A percentile compares a stretch with the other conserved stretches of the same genome.
Evolutionary conservation across 2,888 invertebrate species (phyloP).

Genomic region (Synergus umbraculus): DNA sequence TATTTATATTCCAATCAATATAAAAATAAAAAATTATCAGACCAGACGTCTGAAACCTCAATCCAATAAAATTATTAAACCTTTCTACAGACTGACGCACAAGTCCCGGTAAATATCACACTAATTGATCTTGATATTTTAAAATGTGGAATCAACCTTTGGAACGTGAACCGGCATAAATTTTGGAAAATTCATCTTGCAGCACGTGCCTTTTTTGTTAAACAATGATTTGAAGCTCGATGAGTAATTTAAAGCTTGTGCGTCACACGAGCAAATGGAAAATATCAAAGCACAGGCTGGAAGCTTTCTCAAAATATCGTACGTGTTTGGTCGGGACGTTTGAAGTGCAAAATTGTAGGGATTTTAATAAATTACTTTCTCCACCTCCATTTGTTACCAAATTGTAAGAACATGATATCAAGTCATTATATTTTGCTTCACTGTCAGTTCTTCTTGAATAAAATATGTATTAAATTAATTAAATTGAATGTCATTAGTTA

Average conservation of each 20-base stretch:
- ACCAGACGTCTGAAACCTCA: no score
- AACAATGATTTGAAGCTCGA: conserved; percentile 26
- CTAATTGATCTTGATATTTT: neutral
- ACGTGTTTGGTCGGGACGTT: conserved; percentile 44
- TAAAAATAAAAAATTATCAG: no score
- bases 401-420: neutral
- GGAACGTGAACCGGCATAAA: neutral
- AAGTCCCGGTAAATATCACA: neutral
- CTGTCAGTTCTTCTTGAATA: no score
- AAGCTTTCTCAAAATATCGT: conserved; percentile 52
- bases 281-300: conserved; percentile 43
- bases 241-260: conserved; percentile 49
- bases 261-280: conserved; percentile 48
- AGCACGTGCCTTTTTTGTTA: conserved; percentile 27
- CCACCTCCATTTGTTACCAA: neutral
- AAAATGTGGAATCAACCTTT: neutral
- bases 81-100: no score
- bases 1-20: no score
- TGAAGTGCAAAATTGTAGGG: conserved; percentile 12
- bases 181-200: neutral
- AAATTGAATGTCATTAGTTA: neutral
- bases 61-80: no score
- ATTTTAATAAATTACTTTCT: conserved; percentile 19
- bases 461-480: neutral
- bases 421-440: no score